phyloP scores from a whole-genome alignment of 2,113 vertebrate species.

The Toxostoma redivivum region DNA sequence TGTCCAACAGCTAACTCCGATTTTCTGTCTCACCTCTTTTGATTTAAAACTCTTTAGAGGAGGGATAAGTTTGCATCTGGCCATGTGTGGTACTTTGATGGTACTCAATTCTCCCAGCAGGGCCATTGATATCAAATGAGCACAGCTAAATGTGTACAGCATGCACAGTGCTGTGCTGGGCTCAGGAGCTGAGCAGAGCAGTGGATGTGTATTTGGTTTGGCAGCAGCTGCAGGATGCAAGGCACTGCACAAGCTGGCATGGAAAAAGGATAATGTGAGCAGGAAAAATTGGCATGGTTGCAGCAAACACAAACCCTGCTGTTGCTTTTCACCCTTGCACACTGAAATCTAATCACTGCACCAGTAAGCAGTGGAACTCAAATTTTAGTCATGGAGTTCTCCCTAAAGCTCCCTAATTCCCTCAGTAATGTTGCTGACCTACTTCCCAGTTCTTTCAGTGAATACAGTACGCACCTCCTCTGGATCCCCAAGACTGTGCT shows the following conservation, averaged over 20 bases:
- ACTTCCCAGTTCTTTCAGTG: neutral
- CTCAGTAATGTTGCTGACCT: slow-evolving; percentile 8
- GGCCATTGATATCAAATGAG: neutral
- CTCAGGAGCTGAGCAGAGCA: neutral
- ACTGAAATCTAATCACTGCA: neutral
- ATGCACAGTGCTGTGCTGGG: neutral
- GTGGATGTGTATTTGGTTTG: neutral
- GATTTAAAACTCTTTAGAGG: neutral
- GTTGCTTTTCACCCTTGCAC: neutral
- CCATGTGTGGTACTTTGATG: neutral
- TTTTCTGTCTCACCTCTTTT: neutral
- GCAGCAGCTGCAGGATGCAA: neutral
- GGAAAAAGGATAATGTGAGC: neutral
- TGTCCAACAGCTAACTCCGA: neutral
- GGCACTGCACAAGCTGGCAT: neutral
- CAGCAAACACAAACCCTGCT: neutral
- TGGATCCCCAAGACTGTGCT: neutral
- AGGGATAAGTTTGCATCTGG: neutral
- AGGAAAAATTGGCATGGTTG: neutral
- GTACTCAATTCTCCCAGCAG: neutral
- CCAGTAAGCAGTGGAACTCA: neutral
- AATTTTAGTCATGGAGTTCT: slow-evolving; percentile 3
- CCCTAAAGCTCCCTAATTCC: neutral
- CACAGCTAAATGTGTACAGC: neutral
- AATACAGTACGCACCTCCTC: neutral